These are phyloP conservation scores for Dicyrtomina minuta DNA, from an alignment of 2,888 invertebrate species.

Conservation along the genomic window DNA sequence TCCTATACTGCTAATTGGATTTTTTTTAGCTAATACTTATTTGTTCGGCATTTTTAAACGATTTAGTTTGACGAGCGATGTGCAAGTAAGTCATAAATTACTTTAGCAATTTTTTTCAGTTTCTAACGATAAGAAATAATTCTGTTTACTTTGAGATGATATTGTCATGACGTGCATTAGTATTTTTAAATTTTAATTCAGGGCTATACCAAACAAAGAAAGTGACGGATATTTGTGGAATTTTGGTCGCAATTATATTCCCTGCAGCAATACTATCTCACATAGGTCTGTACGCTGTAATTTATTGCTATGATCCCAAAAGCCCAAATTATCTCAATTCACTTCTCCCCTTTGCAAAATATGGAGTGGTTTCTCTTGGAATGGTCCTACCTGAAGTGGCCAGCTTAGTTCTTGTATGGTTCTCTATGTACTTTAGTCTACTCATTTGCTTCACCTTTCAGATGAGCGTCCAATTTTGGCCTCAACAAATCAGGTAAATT, in stretches of 20 bases:
- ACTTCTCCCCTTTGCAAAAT: neutral
- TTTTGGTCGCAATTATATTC: neutral
- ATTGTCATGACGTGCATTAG: too few relatives aligned
- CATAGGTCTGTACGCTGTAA: neutral
- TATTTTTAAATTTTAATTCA: too few relatives aligned
- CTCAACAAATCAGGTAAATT: neutral
- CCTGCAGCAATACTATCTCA: neutral
- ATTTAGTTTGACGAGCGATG: neutral
- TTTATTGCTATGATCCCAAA: slow-evolving; percentile 4
- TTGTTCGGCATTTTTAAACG: too few relatives aligned
- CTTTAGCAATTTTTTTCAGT: too few relatives aligned
- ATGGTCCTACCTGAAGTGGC: neutral
- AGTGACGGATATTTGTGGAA: neutral
- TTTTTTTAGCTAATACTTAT: too few relatives aligned
- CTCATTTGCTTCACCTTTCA: neutral
- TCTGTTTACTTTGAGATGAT: too few relatives aligned
- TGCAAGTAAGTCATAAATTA: neutral
- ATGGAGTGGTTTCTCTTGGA: neutral
- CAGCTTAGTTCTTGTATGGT: neutral
- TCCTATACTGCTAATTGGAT: too few relatives aligned
- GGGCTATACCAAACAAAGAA: too few relatives aligned
- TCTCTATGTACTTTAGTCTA: neutral
- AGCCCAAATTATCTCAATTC: slow-evolving; percentile 4
- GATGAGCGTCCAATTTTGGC: neutral
- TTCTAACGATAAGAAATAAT: too few relatives aligned